Percentiles rank a stretch among this genome's conserved stretches.
These are phyloP conservation scores for Mythimna loreyi DNA, from an alignment of 2,888 invertebrate genomes.

Conservation along the genomic window DNA sequence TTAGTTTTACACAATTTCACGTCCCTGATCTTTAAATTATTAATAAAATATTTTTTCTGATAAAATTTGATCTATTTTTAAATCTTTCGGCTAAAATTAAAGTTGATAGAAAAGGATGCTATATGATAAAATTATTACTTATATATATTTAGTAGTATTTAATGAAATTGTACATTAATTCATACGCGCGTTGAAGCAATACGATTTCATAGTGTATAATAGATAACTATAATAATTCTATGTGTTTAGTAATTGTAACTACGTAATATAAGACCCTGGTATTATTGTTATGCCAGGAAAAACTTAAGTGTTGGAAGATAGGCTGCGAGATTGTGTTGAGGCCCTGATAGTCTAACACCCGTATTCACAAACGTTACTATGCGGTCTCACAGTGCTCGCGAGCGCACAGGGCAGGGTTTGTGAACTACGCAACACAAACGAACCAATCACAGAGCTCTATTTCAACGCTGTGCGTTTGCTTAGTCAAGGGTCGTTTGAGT, in stretches of 20 bases:
- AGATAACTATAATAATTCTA: slow-evolving; percentile 2
- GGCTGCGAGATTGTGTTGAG: too few relatives aligned
- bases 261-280: not conserved
- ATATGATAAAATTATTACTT: slow-evolving; percentile 15
- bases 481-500: too few relatives aligned
- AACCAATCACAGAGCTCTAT: too few relatives aligned
- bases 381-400: too few relatives aligned
- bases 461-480: too few relatives aligned
- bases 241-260: slow-evolving; percentile 11
- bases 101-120: slow-evolving; percentile 64
- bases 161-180: slow-evolving; percentile 47
- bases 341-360: too few relatives aligned
- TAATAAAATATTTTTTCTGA: not conserved
- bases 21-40: slow-evolving; percentile 11
- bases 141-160: slow-evolving; percentile 17
- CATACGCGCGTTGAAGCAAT: slow-evolving; percentile 54
- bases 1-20: slow-evolving; percentile 15
- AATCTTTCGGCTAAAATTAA: slow-evolving; percentile 21
- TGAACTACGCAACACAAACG: too few relatives aligned
- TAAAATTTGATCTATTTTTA: slow-evolving; percentile 7
- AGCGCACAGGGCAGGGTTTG: too few relatives aligned
- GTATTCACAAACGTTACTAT: too few relatives aligned
- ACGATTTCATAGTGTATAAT: slow-evolving; percentile 44
- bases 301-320: not conserved
- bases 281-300: too few relatives aligned